These are phyloP conservation scores for Sminthurinus signatus DNA, from an alignment of 1,140 invertebrate species.

Conservation along the genomic window DNA sequence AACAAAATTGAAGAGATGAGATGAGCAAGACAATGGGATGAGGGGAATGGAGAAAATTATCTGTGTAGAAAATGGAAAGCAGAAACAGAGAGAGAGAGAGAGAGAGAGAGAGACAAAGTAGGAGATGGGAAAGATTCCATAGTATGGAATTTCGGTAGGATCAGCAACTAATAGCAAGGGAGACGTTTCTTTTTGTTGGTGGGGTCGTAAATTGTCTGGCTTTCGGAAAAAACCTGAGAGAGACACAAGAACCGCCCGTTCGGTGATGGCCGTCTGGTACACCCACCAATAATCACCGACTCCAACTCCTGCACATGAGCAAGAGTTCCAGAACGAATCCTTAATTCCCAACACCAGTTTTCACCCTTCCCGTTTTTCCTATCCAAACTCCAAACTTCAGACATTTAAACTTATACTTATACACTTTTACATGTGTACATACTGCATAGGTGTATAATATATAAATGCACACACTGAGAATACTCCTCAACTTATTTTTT, in stretches of 20 bases:
- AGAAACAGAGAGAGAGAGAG: neutral
- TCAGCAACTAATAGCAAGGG: conserved; percentile 4
- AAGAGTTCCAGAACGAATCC: no score
- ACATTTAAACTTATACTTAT: no score
- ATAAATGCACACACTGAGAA: no score
- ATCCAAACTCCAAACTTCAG: no score
- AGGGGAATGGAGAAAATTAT: neutral
- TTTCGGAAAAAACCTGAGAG: conserved; percentile 13
- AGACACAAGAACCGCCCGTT: conserved; percentile 29
- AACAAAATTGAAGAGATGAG: neutral
- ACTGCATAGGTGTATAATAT: no score
- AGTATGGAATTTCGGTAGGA: neutral
- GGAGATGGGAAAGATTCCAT: neutral
- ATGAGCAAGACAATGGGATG: neutral
- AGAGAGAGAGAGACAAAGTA: neutral
- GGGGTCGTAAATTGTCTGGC: conserved; percentile 28
- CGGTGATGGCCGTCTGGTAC: conserved; percentile 25
- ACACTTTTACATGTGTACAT: no score
- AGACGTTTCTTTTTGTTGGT: conserved; percentile 10
- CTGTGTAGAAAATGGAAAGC: neutral
- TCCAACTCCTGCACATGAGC: conserved; percentile 20
- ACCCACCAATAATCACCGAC: conserved; percentile 30
- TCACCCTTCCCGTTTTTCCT: neutral
- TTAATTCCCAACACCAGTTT: neutral
- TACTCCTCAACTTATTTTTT: no score